phyloP scores from a whole-genome alignment of 1,140 invertebrate species.

The Cotesia vestalis region DNA sequence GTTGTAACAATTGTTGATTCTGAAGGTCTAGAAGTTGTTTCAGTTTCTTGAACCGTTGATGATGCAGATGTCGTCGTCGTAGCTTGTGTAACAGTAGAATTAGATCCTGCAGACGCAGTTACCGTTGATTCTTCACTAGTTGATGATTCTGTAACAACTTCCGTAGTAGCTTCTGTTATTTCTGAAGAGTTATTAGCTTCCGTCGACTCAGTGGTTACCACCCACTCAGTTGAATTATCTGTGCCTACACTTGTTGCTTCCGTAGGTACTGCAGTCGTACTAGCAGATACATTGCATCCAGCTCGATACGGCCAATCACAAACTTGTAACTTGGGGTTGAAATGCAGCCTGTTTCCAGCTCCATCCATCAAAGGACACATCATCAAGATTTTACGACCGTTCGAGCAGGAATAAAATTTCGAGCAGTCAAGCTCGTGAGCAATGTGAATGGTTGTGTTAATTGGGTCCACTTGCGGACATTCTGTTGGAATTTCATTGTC shows the following conservation, averaged over 20 bases:
- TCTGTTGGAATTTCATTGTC: conserved; percentile 26
- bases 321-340: conserved; percentile 65
- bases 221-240: not conserved
- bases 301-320: conserved; percentile 45
- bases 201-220: not conserved
- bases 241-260: not conserved
- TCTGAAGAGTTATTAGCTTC: too few relatives aligned
- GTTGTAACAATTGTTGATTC: not conserved
- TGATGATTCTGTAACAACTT: not conserved
- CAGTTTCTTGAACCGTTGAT: not conserved
- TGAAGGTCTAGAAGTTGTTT: not conserved
- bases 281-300: conserved; percentile 24
- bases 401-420: conserved; percentile 67
- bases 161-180: not conserved
- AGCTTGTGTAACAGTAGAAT: not conserved
- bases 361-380: conserved; percentile 54
- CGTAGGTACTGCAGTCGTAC: not conserved
- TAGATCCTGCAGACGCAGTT: not conserved
- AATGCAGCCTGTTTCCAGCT: conserved; percentile 55
- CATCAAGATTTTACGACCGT: conserved; percentile 62
- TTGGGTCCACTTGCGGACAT: conserved; percentile 36
- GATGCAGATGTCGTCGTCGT: not conserved
- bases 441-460: conserved; percentile 48
- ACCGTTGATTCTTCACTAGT: not conserved
- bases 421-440: conserved; percentile 64